Conservation (phyloP, 2,888 invertebrate species). For the Seira musarum region DNA sequence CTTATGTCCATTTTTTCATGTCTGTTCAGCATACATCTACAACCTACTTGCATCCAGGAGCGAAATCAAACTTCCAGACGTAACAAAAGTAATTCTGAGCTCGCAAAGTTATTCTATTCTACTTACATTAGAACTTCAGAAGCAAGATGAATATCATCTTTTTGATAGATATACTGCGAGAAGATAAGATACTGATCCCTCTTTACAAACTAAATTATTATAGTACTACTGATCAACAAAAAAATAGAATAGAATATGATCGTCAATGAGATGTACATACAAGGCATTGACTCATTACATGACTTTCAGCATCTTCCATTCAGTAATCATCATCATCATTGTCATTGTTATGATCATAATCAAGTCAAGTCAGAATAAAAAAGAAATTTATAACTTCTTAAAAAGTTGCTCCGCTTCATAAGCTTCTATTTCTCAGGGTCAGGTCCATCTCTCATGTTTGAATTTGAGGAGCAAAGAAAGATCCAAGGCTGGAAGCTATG, state of each 20-base stretch:
- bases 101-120: slow-evolving; percentile 8
- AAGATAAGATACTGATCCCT: background rate
- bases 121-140: background rate
- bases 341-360: background rate
- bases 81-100: too few relatives aligned
- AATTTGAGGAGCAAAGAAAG: background rate
- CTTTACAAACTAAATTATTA: slow-evolving; percentile 34
- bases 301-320: background rate
- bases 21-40: too few relatives aligned
- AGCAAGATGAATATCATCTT: too few relatives aligned
- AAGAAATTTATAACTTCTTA: slow-evolving; percentile 20
- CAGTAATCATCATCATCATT: slow-evolving; percentile 9
- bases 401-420: background rate
- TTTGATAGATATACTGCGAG: too few relatives aligned
- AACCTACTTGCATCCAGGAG: too few relatives aligned
- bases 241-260: too few relatives aligned
- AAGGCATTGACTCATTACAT: slow-evolving; percentile 27
- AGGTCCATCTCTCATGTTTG: slow-evolving; percentile 16
- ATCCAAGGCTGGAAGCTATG: too few relatives aligned
- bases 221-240: background rate
- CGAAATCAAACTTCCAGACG: too few relatives aligned
- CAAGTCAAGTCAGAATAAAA: slow-evolving; percentile 3
- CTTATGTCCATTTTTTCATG: too few relatives aligned
- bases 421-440: slow-evolving; percentile 16
- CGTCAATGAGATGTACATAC: slow-evolving; percentile 15